These are phyloP conservation scores for Pristionchus exspectatus DNA, from an alignment of 2,888 invertebrate species.

Conservation along the genomic window DNA sequence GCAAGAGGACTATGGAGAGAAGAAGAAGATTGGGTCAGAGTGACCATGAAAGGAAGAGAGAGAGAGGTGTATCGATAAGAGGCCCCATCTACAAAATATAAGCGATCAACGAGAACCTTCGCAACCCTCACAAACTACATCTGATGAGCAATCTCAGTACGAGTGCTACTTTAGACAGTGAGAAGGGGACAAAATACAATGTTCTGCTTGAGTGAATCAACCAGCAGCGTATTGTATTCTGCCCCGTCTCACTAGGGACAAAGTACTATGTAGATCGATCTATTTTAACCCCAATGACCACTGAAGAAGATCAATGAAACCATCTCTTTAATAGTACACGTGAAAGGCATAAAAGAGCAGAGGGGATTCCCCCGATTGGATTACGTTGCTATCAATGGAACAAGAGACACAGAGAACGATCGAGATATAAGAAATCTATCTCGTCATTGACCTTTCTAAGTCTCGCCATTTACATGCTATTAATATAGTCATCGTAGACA, in stretches of 20 bases:
- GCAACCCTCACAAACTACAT: conserved; percentile 11
- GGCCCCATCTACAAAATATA: neutral
- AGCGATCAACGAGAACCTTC: neutral
- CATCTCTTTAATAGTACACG: neutral
- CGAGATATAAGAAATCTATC: neutral
- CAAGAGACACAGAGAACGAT: conserved; percentile 38
- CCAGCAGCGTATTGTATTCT: neutral
- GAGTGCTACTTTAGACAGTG: neutral
- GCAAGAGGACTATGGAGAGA: neutral
- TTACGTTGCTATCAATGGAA: conserved; percentile 29
- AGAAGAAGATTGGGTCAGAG: conserved; percentile 10
- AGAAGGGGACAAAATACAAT: neutral
- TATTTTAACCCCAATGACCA: neutral
- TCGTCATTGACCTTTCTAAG: neutral
- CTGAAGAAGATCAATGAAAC: neutral
- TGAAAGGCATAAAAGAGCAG: neutral
- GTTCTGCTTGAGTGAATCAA: conserved; percentile 2
- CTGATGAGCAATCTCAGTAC: neutral
- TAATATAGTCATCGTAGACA: neutral
- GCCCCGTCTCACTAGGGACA: neutral
- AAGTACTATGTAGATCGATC: neutral
- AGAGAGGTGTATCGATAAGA: conserved; percentile 27
- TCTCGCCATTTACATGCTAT: conserved; percentile 9
- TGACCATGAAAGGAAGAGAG: neutral
- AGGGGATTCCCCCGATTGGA: conserved; percentile 34